Percentiles rank a stretch among this genome's conserved stretches.
These are phyloP conservation scores for Phainopepla nitens DNA, from an alignment of 2,113 vertebrate species.

Conservation along the genomic window DNA sequence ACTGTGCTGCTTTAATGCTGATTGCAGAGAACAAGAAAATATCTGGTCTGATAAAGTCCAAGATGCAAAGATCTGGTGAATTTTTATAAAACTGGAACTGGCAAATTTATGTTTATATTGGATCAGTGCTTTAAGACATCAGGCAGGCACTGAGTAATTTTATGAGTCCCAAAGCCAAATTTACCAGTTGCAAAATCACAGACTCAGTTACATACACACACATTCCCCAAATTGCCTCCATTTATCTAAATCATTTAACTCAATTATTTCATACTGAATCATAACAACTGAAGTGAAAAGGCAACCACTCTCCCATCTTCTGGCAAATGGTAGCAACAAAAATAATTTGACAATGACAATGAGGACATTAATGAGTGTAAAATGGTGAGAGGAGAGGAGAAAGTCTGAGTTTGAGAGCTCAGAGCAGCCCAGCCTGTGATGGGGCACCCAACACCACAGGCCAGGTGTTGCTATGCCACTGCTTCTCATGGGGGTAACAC, in stretches of 20 bases:
- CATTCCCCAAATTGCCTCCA: background rate
- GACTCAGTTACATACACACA: background rate
- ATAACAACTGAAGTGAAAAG: background rate
- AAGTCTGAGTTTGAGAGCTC: background rate
- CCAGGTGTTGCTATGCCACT: background rate
- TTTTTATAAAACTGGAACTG: background rate
- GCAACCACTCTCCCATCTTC: background rate
- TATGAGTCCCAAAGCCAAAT: background rate
- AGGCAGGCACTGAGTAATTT: background rate
- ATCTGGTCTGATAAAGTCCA: background rate
- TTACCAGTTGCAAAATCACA: background rate
- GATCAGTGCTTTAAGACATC: background rate
- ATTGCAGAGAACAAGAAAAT: background rate
- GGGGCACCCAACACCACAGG: background rate
- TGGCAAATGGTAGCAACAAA: background rate
- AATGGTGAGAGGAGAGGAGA: background rate
- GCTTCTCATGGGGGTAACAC: background rate
- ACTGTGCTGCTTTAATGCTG: background rate
- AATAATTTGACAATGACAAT: background rate
- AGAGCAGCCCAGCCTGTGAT: background rate
- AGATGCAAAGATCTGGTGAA: background rate
- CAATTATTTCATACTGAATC: background rate
- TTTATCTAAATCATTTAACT: background rate
- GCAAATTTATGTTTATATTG: background rate
- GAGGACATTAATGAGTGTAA: background rate